Percentiles rank a stretch among this genome's conserved stretches.
Conservation (phyloP, 53 echinoderm and acorn worm species). For the Astropecten irregularis region DNA sequence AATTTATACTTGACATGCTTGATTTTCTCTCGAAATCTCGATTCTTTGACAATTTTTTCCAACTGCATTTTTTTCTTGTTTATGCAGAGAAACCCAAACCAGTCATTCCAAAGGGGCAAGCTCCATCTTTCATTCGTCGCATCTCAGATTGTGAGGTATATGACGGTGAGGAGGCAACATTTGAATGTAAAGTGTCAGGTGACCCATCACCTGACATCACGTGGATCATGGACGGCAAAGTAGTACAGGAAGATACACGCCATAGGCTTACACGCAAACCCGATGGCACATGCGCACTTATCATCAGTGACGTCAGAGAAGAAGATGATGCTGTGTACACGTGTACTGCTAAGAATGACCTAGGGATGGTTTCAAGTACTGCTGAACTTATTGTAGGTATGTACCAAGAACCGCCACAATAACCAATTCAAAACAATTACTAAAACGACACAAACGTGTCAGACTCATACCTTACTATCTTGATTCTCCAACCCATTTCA, state of each 20-base stretch:
- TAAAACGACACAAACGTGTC: not conserved
- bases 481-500: no score
- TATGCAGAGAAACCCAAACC: constrained; percentile 35
- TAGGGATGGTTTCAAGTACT: constrained; percentile 76
- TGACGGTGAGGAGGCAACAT: constrained; percentile 67
- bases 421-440: no score
- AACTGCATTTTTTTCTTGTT: no score
- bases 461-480: no score
- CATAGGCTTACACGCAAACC: constrained; percentile 41
- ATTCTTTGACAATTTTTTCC: no score
- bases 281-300: constrained; percentile 71
- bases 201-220: constrained; percentile 77
- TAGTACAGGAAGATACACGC: constrained; percentile 41
- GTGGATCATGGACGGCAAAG: constrained; percentile 84
- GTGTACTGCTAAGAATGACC: constrained; percentile 80
- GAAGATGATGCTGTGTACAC: constrained; percentile 96
- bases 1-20: no score
- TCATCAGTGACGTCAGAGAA: constrained; percentile 75
- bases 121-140: constrained; percentile 76
- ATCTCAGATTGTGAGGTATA: constrained; percentile 69
- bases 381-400: constrained; percentile 89
- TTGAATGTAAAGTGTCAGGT: constrained; percentile 79
- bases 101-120: constrained; percentile 60
- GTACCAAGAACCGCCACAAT: not conserved
- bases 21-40: no score